Evolutionary conservation across 2,888 invertebrate species (phyloP).

Genomic region (Odontothrips loti): DNA sequence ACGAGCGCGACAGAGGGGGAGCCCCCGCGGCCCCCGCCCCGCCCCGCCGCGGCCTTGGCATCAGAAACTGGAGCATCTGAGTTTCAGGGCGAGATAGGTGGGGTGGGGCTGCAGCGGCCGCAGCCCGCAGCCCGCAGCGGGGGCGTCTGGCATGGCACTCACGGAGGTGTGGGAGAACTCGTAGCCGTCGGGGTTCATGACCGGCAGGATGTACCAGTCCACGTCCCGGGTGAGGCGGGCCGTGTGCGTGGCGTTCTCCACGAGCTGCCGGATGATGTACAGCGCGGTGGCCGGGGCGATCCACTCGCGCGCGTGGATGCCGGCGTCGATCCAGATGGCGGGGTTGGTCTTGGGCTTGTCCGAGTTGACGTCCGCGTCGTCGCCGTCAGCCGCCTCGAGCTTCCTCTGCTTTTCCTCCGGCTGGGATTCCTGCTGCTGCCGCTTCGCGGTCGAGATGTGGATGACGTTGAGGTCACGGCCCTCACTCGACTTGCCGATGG

Average conservation of each 20-base stretch:
- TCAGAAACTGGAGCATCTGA: neutral
- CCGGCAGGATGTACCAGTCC: constrained; percentile 70
- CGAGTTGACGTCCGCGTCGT: neutral
- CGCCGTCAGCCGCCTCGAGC: neutral
- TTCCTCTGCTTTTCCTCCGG: neutral
- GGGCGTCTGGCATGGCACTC: neutral
- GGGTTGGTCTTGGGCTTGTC: constrained; percentile 37
- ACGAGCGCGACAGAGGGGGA: neutral
- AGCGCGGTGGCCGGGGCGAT: constrained; percentile 75
- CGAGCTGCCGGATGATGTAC: constrained; percentile 66
- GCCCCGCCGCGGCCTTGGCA: neutral
- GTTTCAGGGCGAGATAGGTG: neutral
- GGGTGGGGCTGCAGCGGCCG: neutral
- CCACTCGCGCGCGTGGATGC: constrained; percentile 89
- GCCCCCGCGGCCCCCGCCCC: neutral
- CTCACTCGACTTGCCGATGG: constrained; percentile 70
- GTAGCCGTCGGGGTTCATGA: constrained; percentile 80
- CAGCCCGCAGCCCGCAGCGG: neutral
- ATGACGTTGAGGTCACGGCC: constrained; percentile 67
- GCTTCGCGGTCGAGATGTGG: constrained; percentile 36
- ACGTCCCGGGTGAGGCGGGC: constrained; percentile 49
- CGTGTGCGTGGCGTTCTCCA: constrained; percentile 63
- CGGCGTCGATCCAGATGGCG: constrained; percentile 52
- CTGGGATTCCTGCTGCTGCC: neutral
- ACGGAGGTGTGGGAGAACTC: constrained; percentile 73